Base-by-base conservation (phyloP, 2,888 invertebrate genomes). In the Phyto melanocephala region DNA sequence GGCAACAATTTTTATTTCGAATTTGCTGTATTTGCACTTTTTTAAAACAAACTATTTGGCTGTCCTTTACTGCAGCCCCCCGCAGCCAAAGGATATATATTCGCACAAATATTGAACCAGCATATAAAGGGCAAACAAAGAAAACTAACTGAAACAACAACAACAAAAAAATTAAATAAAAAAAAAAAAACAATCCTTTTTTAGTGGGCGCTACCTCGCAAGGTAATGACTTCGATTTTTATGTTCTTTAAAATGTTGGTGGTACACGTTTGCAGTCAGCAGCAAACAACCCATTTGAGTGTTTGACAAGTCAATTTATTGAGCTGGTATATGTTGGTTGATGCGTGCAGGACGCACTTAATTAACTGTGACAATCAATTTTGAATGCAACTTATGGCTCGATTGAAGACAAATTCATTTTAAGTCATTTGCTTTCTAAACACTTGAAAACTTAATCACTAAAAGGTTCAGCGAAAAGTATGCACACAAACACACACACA, bases 331-430 rank as follows among this genome's bases (percentile, higher is more conserved):
- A n/a, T 74, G 79, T 67, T 81, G 78, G 70, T 62, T 81, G 72
- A 79, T 83, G 86, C 87, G 84, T 86, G 85, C 78, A 84, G 86
- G 87, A 89, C 87, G 87, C 87, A 90, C 88, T 90, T 90, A 91
- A 91, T 90, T 91, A 91, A 90, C 90, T 90, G 88, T 90, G 89
- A 91, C 90, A 91, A 91, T 91, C 91, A 91, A 91, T 91, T 91
- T 91, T 87, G 85, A 87, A 91, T 88, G 89, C 89, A 88, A 90
- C 91, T 91, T 91, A 90, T 91, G 91, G 81, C 74, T 81, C 76
- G 45, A 68, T 84, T 81, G 75, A 37, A 62, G 45, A 77, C 70
- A 70, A 70, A 70, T 72, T 62, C 77, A 68, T 67, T 72, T 68
- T 28, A 28, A 28, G 6, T 28, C 58, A 11, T 40, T 54, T 24